phyloP scores from a whole-genome alignment of 1,140 invertebrate genomes.

The Carcinoscorpius rotundicauda region DNA sequence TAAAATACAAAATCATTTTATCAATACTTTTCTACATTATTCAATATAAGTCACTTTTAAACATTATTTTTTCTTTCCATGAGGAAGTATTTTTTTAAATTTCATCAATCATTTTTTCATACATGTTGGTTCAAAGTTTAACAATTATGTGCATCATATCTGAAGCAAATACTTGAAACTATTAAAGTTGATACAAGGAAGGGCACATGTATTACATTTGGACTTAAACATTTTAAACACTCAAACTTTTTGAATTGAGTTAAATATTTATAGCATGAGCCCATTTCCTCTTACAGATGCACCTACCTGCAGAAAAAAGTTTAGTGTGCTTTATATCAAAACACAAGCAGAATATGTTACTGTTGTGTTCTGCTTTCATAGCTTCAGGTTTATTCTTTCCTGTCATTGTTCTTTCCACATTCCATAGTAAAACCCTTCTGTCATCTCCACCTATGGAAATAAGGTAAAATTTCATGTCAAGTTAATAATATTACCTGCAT shows the following conservation, averaged over 20 bases:
- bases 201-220: not conserved
- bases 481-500: too few relatives aligned
- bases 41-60: too few relatives aligned
- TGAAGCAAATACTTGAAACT: too few relatives aligned
- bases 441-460: slow-evolving; percentile 69
- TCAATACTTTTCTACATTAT: too few relatives aligned
- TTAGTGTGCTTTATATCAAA: slow-evolving; percentile 64
- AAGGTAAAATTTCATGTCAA: too few relatives aligned
- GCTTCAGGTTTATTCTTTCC: slow-evolving; percentile 43
- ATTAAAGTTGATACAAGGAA: too few relatives aligned
- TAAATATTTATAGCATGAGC: not conserved
- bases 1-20: too few relatives aligned
- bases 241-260: not conserved
- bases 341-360: slow-evolving; percentile 85
- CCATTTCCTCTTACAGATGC: not conserved
- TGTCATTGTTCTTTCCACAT: slow-evolving; percentile 59
- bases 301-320: slow-evolving; percentile 67
- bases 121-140: too few relatives aligned
- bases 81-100: too few relatives aligned
- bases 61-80: too few relatives aligned
- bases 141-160: too few relatives aligned
- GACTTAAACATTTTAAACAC: not conserved
- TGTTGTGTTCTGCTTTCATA: slow-evolving; percentile 73
- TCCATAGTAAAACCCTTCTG: slow-evolving; percentile 75
- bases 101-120: too few relatives aligned